A percentile compares a stretch with the other conserved stretches of the same genome.
Evolutionary conservation across 2,113 vertebrate species (phyloP).

Genomic region (Oreocharis arfaki): DNA sequence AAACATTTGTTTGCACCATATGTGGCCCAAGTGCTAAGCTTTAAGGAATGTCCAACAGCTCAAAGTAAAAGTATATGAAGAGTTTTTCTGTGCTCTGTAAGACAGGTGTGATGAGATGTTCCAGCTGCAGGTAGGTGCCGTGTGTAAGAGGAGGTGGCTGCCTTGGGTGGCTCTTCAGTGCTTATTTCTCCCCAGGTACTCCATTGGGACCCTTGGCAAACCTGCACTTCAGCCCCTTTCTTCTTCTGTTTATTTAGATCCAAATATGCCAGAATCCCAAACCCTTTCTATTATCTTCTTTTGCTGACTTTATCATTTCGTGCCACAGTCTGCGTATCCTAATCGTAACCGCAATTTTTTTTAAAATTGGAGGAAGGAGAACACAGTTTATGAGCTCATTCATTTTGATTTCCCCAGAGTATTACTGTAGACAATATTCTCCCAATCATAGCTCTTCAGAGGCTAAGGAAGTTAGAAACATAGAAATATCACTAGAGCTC

Average conservation of each 20-base stretch:
- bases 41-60: neutral
- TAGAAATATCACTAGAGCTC: neutral
- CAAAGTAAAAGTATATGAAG: neutral
- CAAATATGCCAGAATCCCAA: neutral
- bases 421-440: neutral
- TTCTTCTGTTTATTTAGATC: neutral
- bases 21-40: neutral
- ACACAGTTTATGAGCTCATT: neutral
- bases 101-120: neutral
- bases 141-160: neutral
- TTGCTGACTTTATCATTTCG: neutral
- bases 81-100: neutral
- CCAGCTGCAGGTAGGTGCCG: neutral
- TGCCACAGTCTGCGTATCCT: rapidly evolving
- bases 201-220: neutral
- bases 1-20: neutral
- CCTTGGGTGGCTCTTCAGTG: neutral
- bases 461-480: neutral
- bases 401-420: neutral
- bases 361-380: neutral
- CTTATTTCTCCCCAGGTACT: neutral
- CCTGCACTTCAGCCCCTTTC: neutral
- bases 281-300: neutral
- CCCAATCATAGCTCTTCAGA: neutral
- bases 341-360: neutral